Evolutionary conservation across 2,113 vertebrate species (phyloP).

Genomic region (Clinocottus analis): DNA sequence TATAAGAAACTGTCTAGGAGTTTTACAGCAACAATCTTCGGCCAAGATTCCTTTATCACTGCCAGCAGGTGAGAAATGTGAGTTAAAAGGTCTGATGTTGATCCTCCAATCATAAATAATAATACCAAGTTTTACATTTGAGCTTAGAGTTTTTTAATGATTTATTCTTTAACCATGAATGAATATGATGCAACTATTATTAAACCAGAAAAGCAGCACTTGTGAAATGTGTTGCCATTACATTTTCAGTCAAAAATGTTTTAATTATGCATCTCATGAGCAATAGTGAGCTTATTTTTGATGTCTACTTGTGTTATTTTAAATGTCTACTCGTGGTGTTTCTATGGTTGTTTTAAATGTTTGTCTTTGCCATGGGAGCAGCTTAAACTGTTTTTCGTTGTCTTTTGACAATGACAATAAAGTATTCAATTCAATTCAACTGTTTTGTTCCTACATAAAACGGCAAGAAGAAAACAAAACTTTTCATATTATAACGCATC

Average conservation of each 20-base stretch:
- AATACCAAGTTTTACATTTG: neutral
- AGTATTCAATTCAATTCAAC: no score
- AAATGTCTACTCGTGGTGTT: no score
- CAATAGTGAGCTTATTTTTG: neutral
- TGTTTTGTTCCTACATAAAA: neutral
- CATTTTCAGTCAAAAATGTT: neutral
- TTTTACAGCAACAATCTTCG: slow-evolving; percentile 6
- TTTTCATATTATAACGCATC: neutral
- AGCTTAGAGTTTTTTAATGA: no score
- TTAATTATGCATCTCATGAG: neutral
- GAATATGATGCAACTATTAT: neutral
- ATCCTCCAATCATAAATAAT: neutral
- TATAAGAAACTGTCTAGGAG: neutral
- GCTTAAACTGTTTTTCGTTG: no score
- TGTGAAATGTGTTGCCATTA: neutral
- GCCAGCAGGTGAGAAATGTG: neutral
- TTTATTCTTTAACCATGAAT: neutral
- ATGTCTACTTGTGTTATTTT: no score
- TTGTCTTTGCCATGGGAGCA: no score
- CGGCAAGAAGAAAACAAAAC: neutral
- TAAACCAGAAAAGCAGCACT: neutral
- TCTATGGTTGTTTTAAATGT: no score
- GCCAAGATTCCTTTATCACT: neutral
- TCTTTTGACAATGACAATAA: no score
- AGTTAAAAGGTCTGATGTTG: neutral